phyloP scores from a whole-genome alignment of 2,888 invertebrate species.

The Dysmachus trigonus region DNA sequence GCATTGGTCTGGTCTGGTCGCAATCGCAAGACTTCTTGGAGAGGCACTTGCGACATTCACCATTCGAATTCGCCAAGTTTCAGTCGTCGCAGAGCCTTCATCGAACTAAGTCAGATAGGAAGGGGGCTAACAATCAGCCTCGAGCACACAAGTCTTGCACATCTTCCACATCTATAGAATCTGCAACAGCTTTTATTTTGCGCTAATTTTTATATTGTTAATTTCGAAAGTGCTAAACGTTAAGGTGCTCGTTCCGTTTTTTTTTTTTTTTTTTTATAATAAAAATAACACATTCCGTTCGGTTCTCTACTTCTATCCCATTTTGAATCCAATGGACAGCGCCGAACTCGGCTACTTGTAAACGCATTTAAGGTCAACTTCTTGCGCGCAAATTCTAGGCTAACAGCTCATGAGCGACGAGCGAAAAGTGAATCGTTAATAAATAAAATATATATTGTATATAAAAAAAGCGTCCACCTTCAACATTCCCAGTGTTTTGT shows the following conservation, averaged over 20 bases:
- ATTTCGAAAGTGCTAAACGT: background rate
- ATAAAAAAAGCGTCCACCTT: background rate
- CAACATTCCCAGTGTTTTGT: background rate
- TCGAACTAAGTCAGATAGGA: background rate
- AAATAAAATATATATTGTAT: too few relatives aligned
- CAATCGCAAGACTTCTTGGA: background rate
- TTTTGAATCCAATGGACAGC: background rate
- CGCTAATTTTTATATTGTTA: background rate
- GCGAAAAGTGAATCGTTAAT: constrained; percentile 12
- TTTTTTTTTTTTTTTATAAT: too few relatives aligned
- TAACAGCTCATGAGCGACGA: background rate
- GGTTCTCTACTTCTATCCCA: background rate
- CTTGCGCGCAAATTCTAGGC: constrained; percentile 4
- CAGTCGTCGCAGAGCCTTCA: background rate
- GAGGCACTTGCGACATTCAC: background rate
- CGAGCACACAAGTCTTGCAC: background rate
- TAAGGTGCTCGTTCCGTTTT: background rate
- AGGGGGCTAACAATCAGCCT: background rate
- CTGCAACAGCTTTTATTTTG: background rate
- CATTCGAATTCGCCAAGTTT: background rate
- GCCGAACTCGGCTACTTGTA: background rate
- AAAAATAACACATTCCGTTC: background rate
- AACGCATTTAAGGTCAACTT: constrained; percentile 14
- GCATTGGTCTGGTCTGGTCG: background rate
- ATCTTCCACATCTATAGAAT: background rate